A percentile compares a stretch with the other conserved stretches of the same genome.
Evolutionary conservation across 2,888 invertebrate genomes (phyloP).

Genomic region (Hyposoter dolosus): DNA sequence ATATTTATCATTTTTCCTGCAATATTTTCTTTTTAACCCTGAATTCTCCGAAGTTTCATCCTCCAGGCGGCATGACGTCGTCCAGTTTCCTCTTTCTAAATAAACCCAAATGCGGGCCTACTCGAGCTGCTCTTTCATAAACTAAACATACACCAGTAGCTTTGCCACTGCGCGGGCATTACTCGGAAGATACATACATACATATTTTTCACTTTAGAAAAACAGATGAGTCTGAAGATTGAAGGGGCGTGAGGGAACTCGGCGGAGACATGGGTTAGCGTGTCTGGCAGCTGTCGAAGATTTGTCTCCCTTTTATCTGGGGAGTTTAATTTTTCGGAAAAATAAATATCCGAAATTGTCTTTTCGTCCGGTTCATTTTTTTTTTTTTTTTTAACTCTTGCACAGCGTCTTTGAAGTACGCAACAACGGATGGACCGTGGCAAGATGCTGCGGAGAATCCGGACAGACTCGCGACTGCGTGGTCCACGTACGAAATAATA

Average conservation of each 20-base stretch:
- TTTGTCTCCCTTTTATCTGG: slow-evolving; percentile 17
- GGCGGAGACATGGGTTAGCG: slow-evolving; percentile 16
- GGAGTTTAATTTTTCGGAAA: slow-evolving; percentile 51
- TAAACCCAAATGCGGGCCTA: slow-evolving; percentile 32
- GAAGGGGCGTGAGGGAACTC: slow-evolving; percentile 41
- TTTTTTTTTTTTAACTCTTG: slow-evolving; percentile 45
- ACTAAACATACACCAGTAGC: slow-evolving; percentile 51
- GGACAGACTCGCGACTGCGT: slow-evolving; percentile 59
- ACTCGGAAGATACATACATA: slow-evolving; percentile 40
- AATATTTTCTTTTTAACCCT: slow-evolving; percentile 5
- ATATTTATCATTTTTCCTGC: slow-evolving; percentile 7
- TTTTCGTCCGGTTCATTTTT: slow-evolving; percentile 72
- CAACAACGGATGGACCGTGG: slow-evolving; percentile 4
- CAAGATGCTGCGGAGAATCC: not conserved
- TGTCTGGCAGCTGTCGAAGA: slow-evolving; percentile 63
- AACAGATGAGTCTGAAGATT: slow-evolving; percentile 51
- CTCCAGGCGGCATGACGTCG: slow-evolving; percentile 4
- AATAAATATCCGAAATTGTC: slow-evolving; percentile 68
- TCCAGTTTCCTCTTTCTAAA: slow-evolving; percentile 44
- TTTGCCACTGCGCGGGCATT: slow-evolving; percentile 23
- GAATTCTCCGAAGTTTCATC: not conserved
- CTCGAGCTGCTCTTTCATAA: slow-evolving; percentile 48
- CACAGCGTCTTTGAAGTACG: not conserved
- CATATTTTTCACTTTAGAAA: slow-evolving; percentile 44
- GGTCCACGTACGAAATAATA: slow-evolving; percentile 69